Percentiles rank a stretch among this genome's conserved stretches.
Conservation (phyloP, 2,113 vertebrate species). For the Brienomyrus longianalis region DNA sequence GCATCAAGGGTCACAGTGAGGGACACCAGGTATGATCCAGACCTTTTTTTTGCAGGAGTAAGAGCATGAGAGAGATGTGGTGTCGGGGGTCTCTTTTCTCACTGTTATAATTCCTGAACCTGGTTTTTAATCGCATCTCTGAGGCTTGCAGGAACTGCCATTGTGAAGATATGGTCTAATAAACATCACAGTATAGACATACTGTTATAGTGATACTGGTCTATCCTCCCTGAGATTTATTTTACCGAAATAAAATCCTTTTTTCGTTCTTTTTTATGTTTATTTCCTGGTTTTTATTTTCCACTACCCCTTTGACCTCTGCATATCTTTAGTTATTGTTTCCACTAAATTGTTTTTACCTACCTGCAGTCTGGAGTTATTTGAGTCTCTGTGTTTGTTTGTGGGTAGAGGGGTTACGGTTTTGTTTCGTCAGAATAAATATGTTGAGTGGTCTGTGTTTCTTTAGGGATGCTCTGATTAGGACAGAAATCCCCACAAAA, state of each 20-base stretch:
- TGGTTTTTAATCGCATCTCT: not conserved
- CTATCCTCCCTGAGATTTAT: not conserved
- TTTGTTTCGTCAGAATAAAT: not conserved
- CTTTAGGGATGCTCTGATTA: not conserved
- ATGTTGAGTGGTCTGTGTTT: not conserved
- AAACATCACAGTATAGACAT: not conserved
- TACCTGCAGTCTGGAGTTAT: not conserved
- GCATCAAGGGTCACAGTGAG: not conserved
- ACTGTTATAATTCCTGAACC: not conserved
- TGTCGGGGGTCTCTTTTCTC: not conserved
- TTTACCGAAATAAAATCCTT: not conserved
- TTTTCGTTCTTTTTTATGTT: not conserved
- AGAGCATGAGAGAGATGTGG: not conserved
- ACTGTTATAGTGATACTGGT: not conserved
- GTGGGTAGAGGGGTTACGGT: not conserved
- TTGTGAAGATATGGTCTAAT: not conserved
- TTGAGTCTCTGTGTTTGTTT: not conserved
- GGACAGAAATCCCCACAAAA: not conserved
- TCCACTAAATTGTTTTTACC: not conserved
- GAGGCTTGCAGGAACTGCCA: not conserved
- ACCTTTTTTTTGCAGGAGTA: not conserved
- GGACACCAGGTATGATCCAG: not conserved
- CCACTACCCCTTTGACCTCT: not conserved
- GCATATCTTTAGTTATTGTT: not conserved
- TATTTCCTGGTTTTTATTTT: not conserved